Conservation (phyloP, 1,140 invertebrate genomes). For the Zaprionus ghesquierei region DNA sequence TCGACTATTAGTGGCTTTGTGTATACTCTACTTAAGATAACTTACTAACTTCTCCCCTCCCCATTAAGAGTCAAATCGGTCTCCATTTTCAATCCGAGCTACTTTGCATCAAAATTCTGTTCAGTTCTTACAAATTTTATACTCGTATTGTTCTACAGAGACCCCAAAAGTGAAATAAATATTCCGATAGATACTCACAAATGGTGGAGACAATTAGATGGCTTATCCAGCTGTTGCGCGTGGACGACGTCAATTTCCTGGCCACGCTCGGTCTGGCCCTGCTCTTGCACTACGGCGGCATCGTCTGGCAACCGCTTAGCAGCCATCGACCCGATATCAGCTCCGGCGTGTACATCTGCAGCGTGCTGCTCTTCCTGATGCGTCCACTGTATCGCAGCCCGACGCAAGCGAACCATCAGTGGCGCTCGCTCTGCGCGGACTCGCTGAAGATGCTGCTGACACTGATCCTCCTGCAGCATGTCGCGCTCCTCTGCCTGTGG, state of each 20-base stretch:
- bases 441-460: constrained; percentile 16
- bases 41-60: too few relatives aligned
- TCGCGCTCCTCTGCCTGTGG: constrained; percentile 15
- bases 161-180: not conserved
- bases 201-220: not conserved
- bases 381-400: not conserved
- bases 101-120: constrained; percentile 5
- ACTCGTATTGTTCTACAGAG: not conserved
- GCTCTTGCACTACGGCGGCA: constrained; percentile 6
- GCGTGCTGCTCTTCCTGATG: constrained; percentile 13
- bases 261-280: not conserved
- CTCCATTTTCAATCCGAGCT: not conserved
- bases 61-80: too few relatives aligned
- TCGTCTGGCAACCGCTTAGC: constrained; percentile 12
- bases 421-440: constrained; percentile 2
- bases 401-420: not conserved
- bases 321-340: constrained; percentile 25
- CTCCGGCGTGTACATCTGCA: constrained; percentile 20
- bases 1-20: too few relatives aligned
- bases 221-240: constrained; percentile 5
- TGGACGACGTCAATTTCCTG: constrained; percentile 20
- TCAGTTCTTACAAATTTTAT: not conserved
- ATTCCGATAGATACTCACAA: constrained; percentile 3
- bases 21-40: too few relatives aligned
- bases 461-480: constrained; percentile 29